A percentile compares a stretch with the other conserved stretches of the same genome.
Evolutionary conservation across 1,140 invertebrate genomes (phyloP).

Genomic region (Akabosia matsudoensis): DNA sequence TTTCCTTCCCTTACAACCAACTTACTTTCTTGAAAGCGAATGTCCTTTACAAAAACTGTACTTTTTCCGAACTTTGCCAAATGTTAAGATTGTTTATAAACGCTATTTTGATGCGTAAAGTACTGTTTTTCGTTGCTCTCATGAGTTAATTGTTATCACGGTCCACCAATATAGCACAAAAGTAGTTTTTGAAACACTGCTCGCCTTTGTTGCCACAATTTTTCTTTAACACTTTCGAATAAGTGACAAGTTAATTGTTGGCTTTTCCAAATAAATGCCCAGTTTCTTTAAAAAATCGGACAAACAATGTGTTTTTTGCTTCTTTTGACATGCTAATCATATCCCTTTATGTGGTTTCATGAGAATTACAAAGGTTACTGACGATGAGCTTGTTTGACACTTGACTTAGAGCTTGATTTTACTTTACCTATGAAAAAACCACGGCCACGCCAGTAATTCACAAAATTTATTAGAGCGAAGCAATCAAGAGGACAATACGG

Average conservation of each 20-base stretch:
- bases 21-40: no score
- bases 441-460: neutral
- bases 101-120: no score
- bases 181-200: no score
- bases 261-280: no score
- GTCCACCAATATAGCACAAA: slow-evolving; percentile 3
- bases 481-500: neutral
- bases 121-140: no score
- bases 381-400: neutral
- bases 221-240: no score
- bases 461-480: neutral
- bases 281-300: neutral
- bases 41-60: no score
- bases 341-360: neutral
- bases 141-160: neutral
- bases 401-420: neutral
- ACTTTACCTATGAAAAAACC: neutral
- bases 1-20: no score
- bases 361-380: neutral
- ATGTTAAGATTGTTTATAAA: no score
- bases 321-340: neutral
- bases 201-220: no score
- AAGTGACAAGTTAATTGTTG: no score
- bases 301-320: neutral
- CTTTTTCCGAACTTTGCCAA: no score